Percentiles rank a stretch among this genome's conserved stretches.
These are phyloP conservation scores for Cryptocephalus primarius DNA, from an alignment of 2,888 invertebrate species.

Conservation along the genomic window DNA sequence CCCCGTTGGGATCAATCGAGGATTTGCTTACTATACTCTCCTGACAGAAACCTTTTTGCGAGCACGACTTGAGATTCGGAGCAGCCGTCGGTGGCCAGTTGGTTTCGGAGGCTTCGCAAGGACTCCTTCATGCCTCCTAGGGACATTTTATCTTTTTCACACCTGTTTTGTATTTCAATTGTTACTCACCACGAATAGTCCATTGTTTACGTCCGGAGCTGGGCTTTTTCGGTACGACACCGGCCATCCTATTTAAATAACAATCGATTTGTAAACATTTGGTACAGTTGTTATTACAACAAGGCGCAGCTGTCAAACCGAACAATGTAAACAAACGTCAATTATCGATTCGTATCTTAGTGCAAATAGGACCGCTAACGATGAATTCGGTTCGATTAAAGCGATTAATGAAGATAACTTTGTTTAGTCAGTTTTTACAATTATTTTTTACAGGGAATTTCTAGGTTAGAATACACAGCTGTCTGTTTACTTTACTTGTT, in stretches of 20 bases:
- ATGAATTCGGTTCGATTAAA: no score
- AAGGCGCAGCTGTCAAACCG: background rate
- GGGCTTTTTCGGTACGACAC: constrained; percentile 46
- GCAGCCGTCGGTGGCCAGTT: constrained; percentile 80
- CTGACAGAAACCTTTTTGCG: constrained; percentile 72
- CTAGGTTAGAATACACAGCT: no score
- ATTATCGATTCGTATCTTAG: no score
- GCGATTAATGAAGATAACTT: no score
- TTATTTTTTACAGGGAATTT: no score
- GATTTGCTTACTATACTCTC: constrained; percentile 53
- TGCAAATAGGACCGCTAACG: no score
- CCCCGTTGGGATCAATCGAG: no score
- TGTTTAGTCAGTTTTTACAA: no score
- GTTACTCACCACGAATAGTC: constrained; percentile 57
- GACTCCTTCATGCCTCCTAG: constrained; percentile 57
- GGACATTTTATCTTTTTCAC: background rate
- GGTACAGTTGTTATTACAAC: background rate
- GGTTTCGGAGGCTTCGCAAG: constrained; percentile 51
- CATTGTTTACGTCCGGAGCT: constrained; percentile 61
- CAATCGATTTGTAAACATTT: background rate
- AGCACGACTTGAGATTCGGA: constrained; percentile 81
- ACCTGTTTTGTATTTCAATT: background rate
- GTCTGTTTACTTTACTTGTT: no score
- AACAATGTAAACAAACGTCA: no score
- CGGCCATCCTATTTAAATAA: constrained; percentile 37